Percentiles rank a stretch among this genome's conserved stretches.
These are phyloP conservation scores for Ephialtes manifestator DNA, from an alignment of 2,888 invertebrate genomes.

Conservation along the genomic window DNA sequence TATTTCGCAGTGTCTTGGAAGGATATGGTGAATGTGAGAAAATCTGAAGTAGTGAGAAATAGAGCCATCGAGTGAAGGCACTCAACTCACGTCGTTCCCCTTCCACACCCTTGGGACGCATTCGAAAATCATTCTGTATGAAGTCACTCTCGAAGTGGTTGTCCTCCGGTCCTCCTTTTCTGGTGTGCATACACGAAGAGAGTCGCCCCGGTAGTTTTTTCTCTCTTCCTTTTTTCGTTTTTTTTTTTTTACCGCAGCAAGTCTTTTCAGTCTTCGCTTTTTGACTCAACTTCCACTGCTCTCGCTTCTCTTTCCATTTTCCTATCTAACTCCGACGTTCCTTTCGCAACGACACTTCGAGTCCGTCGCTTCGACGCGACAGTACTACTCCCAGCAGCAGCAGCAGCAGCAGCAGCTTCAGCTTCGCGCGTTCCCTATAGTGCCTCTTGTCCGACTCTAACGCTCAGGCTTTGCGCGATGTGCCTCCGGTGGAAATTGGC, in stretches of 20 bases:
- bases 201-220: not conserved
- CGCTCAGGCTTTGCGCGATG: conserved; percentile 6
- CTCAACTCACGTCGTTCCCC: not conserved
- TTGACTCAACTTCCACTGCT: not conserved
- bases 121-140: conserved; percentile 39
- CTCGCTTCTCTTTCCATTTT: conserved; percentile 18
- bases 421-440: not conserved
- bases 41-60: not conserved
- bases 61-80: conserved; percentile 3
- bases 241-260: not conserved
- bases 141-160: conserved; percentile 35
- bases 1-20: not conserved
- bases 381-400: not conserved
- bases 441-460: not conserved
- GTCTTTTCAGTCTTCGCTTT: not conserved
- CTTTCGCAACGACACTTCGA: conserved; percentile 15
- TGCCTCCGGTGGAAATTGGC: conserved; percentile 63
- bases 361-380: conserved; percentile 6
- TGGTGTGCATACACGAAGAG: too few relatives aligned
- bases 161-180: not conserved
- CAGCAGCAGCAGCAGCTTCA: too few relatives aligned
- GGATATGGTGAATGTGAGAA: not conserved
- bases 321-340: conserved; percentile 19
- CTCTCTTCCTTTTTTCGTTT: not conserved
- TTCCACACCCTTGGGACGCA: conserved; percentile 2